Evolutionary conservation across 2,113 vertebrate genomes (phyloP).

Genomic region (Arothron firmamentum): DNA sequence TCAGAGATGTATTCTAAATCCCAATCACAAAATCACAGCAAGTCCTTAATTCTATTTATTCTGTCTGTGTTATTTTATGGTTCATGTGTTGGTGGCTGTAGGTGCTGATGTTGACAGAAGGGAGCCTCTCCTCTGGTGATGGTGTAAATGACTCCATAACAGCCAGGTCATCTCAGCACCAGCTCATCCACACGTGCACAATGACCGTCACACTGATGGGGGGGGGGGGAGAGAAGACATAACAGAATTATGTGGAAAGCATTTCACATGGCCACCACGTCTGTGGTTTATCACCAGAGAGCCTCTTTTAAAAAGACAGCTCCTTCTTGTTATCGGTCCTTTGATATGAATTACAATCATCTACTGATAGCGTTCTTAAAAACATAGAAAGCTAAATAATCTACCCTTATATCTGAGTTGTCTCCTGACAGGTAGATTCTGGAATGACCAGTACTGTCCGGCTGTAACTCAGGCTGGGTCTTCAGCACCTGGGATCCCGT

Average conservation of each 20-base stretch:
- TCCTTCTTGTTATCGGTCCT: too few relatives aligned
- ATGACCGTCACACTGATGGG: conserved; percentile 1
- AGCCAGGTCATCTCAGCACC: conserved; percentile 1
- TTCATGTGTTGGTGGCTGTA: too few relatives aligned
- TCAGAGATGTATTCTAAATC: too few relatives aligned
- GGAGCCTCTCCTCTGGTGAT: too few relatives aligned
- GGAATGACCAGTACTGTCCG: conserved; percentile 45
- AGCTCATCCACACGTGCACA: conserved; percentile 5
- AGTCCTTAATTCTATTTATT: too few relatives aligned
- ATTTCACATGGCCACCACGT: neutral
- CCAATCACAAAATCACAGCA: too few relatives aligned
- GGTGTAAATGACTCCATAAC: conserved; percentile 6
- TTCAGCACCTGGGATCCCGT: conserved; percentile 59
- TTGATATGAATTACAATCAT: too few relatives aligned
- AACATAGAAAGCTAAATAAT: too few relatives aligned
- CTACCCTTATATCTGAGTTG: conserved; percentile 10
- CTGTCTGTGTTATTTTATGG: too few relatives aligned
- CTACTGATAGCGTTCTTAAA: too few relatives aligned
- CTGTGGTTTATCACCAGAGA: neutral
- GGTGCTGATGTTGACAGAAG: too few relatives aligned
- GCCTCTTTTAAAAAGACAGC: neutral
- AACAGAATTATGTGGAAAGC: neutral
- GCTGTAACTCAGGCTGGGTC: conserved; percentile 57
- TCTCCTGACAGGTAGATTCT: conserved; percentile 42
- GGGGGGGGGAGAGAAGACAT: conserved; percentile 11